Conservation (phyloP, 2,113 vertebrate species). For the Dolichallabes microphthalmus region DNA sequence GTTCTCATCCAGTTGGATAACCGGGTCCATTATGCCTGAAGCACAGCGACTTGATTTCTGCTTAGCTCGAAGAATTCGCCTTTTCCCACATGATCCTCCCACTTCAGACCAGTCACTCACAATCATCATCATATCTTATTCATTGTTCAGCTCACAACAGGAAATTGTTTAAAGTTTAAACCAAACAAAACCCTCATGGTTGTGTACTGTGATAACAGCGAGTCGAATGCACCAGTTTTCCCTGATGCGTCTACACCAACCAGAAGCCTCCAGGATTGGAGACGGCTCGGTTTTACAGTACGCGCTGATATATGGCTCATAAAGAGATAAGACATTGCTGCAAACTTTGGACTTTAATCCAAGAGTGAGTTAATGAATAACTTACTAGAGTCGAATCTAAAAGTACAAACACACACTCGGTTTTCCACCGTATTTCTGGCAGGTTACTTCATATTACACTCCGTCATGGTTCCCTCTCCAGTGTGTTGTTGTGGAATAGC, state of each 20-base stretch:
- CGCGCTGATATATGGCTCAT: neutral
- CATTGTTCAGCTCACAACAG: neutral
- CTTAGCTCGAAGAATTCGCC: neutral
- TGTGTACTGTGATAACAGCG: neutral
- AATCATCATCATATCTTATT: neutral
- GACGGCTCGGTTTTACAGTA: neutral
- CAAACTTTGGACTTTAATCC: constrained; percentile 39
- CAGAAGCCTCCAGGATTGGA: neutral
- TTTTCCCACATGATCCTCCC: neutral
- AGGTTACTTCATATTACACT: neutral
- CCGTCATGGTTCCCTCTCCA: neutral
- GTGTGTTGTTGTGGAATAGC: neutral
- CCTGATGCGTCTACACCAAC: neutral
- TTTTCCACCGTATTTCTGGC: neutral
- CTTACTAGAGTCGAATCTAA: no score
- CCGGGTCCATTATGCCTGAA: neutral
- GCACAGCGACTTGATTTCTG: neutral
- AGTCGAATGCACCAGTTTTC: neutral
- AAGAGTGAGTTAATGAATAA: constrained; percentile 38
- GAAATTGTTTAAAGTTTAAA: neutral
- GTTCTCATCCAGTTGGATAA: neutral
- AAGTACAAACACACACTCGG: constrained; percentile 14
- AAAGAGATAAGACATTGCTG: constrained; percentile 17
- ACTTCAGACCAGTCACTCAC: neutral
- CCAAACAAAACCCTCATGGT: neutral